A percentile compares a stretch with the other conserved stretches of the same genome.
Evolutionary conservation across 2,113 vertebrate genomes (phyloP).

Genomic region (Lates calcarifer): DNA sequence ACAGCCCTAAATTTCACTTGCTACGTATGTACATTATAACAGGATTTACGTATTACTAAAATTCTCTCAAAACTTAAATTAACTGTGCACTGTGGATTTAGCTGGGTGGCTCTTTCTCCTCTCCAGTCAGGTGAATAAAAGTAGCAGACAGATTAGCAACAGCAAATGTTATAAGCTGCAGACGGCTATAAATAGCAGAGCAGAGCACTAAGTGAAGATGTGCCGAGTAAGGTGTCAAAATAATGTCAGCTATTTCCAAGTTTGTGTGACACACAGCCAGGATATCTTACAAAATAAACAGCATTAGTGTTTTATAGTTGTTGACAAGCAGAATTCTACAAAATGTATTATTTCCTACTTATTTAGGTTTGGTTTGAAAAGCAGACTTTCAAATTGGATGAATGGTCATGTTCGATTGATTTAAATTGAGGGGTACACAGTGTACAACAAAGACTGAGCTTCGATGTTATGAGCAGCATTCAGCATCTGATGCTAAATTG

Average conservation of each 20-base stretch:
- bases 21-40: background rate
- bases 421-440: background rate
- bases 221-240: constrained; percentile 18
- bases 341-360: background rate
- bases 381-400: background rate
- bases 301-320: background rate
- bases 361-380: background rate
- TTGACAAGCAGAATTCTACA: background rate
- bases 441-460: constrained; percentile 16
- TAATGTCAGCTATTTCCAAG: background rate
- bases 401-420: background rate
- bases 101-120: background rate
- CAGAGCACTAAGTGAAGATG: constrained; percentile 28
- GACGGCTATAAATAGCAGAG: constrained; percentile 44
- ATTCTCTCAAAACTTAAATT: background rate
- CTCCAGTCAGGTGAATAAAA: constrained; percentile 25
- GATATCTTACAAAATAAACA: background rate
- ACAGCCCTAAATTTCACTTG: constrained; percentile 10
- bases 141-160: constrained; percentile 10
- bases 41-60: background rate
- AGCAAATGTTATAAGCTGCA: constrained; percentile 6
- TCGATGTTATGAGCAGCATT: constrained; percentile 31
- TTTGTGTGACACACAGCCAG: background rate
- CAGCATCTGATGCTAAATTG: constrained; percentile 5
- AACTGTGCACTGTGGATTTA: background rate